phyloP scores from a whole-genome alignment of 2,113 vertebrate genomes.

The Trematocara nigrifrons region DNA sequence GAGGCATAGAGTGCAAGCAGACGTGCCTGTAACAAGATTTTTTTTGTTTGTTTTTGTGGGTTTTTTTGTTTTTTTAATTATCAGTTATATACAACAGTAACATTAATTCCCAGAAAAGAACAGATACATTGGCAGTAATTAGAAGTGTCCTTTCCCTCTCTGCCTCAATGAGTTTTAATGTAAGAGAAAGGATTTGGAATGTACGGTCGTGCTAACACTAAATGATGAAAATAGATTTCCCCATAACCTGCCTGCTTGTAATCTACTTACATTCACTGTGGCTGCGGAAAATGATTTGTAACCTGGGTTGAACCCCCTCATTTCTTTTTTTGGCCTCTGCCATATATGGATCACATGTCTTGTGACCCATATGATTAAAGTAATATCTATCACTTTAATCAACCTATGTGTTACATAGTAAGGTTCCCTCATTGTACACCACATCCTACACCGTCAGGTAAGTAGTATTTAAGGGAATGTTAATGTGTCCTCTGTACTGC shows the following conservation, averaged over 20 bases:
- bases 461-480: neutral
- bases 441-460: neutral
- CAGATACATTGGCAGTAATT: conserved; percentile 58
- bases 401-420: neutral
- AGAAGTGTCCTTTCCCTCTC: conserved; percentile 40
- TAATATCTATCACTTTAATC: neutral
- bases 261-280: conserved; percentile 30
- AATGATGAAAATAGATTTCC: conserved; percentile 21
- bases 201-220: conserved; percentile 2
- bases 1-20: conserved; percentile 54
- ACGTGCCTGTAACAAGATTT: conserved; percentile 52
- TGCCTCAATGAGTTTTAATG: conserved; percentile 38
- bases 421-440: neutral
- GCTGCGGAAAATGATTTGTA: neutral
- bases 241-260: conserved; percentile 2
- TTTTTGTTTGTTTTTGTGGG: neutral
- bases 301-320: neutral
- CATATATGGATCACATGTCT: neutral
- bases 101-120: conserved; percentile 40
- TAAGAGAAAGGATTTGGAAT: conserved; percentile 44
- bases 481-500: neutral
- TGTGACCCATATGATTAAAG: neutral
- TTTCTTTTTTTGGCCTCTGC: neutral
- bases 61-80: conserved; percentile 49
- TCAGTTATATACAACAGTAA: conserved; percentile 52